Percentiles rank a stretch among this genome's conserved stretches.
Evolutionary conservation across 2,113 vertebrate genomes (phyloP).

Genomic region (Malurus melanocephalus): DNA sequence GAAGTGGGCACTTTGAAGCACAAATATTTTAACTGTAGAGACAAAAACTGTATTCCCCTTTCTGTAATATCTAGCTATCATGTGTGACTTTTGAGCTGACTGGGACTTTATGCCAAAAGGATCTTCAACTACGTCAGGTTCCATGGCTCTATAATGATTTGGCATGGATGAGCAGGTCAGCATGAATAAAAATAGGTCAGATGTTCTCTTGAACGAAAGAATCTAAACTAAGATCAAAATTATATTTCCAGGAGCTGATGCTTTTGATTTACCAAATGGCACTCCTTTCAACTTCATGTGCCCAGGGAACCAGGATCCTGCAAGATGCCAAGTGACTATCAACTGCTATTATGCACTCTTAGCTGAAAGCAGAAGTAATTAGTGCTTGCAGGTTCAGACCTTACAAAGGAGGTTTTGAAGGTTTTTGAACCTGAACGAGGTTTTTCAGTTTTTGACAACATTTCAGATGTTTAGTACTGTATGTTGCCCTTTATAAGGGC

Average conservation of each 20-base stretch:
- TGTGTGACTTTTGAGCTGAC: not conserved
- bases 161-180: not conserved
- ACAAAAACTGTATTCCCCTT: not conserved
- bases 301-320: not conserved
- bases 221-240: not conserved
- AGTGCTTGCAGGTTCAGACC: not conserved
- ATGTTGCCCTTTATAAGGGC: not conserved
- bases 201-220: not conserved
- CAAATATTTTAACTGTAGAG: not conserved
- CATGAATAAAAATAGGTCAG: not conserved
- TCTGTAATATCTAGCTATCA: not conserved
- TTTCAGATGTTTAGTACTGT: not conserved
- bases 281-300: not conserved
- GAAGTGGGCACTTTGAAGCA: not conserved
- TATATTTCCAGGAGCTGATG: not conserved
- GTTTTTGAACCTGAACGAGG: not conserved
- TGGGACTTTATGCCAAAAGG: not conserved
- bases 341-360: not conserved
- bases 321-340: not conserved
- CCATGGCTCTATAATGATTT: not conserved
- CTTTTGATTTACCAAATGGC: not conserved
- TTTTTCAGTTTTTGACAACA: not conserved
- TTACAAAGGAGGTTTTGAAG: not conserved
- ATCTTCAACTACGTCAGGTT: not conserved
- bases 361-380: slow-evolving; percentile 12